Percentiles rank a stretch among this genome's conserved stretches.
These are phyloP conservation scores for Todiramphus chloris DNA, from an alignment of 2,113 vertebrate species.

Conservation along the genomic window DNA sequence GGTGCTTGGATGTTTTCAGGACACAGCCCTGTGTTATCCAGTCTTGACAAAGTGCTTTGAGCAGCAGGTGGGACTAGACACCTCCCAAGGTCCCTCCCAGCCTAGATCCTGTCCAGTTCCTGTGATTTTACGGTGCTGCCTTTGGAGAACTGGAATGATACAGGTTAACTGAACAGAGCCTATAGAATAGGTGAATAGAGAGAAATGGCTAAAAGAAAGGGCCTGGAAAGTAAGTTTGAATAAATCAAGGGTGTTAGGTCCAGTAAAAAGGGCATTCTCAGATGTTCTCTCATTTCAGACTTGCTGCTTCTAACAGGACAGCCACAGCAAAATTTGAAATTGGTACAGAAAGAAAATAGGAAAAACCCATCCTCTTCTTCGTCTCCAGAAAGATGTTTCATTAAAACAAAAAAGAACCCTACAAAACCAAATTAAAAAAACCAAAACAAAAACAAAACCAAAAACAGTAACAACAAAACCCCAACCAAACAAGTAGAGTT, in stretches of 20 bases:
- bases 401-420: neutral
- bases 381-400: neutral
- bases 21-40: neutral
- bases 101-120: neutral
- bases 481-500: neutral
- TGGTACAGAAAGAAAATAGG: neutral
- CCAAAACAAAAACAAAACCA: too few species aligned
- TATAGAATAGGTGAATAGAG: fast-evolving
- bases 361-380: neutral
- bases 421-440: neutral
- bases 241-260: neutral
- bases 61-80: neutral
- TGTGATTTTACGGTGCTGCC: neutral
- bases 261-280: neutral
- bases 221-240: neutral
- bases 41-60: neutral
- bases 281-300: neutral
- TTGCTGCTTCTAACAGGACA: neutral
- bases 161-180: neutral
- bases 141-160: neutral
- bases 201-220: neutral
- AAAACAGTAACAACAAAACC: neutral
- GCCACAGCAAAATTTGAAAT: neutral
- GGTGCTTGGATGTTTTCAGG: neutral
- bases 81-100: neutral